Conservation (phyloP, 2,113 vertebrate genomes). For the Falcunculus frontatus region DNA sequence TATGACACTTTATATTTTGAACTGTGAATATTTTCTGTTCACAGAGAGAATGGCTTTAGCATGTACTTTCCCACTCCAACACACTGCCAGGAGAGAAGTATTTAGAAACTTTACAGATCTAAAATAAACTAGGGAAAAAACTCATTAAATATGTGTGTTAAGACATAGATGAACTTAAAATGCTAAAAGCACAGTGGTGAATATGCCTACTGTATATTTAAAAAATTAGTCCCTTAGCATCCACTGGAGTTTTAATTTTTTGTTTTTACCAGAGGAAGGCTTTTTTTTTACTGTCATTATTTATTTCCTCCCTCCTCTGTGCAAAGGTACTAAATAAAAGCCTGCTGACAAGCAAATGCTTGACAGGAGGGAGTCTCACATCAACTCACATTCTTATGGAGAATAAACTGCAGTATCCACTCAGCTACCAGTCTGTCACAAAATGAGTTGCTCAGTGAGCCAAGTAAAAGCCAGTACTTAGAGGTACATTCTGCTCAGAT, state of each 20-base stretch:
- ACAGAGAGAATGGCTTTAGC: not conserved
- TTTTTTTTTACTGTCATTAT: not conserved
- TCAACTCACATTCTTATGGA: not conserved
- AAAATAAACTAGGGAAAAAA: not conserved
- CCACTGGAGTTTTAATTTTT: not conserved
- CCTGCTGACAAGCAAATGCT: not conserved
- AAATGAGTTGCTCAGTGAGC: not conserved
- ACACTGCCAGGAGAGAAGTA: not conserved
- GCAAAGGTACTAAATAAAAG: not conserved
- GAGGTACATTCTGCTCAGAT: not conserved
- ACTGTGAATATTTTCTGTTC: not conserved
- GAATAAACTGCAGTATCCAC: not conserved
- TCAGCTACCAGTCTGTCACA: not conserved
- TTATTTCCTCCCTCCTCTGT: not conserved
- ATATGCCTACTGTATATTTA: not conserved
- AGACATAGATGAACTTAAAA: not conserved
- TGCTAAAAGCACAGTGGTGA: not conserved
- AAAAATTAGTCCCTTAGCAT: not conserved
- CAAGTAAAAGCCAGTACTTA: not conserved
- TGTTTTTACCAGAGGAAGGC: not conserved
- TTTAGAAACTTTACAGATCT: not conserved
- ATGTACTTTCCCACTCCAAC: not conserved
- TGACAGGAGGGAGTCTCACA: not conserved
- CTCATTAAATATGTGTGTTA: not conserved
- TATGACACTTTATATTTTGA: not conserved